Base-by-base conservation (phyloP, 1,140 invertebrate genomes). In the Brachionus paranguensis region DNA sequence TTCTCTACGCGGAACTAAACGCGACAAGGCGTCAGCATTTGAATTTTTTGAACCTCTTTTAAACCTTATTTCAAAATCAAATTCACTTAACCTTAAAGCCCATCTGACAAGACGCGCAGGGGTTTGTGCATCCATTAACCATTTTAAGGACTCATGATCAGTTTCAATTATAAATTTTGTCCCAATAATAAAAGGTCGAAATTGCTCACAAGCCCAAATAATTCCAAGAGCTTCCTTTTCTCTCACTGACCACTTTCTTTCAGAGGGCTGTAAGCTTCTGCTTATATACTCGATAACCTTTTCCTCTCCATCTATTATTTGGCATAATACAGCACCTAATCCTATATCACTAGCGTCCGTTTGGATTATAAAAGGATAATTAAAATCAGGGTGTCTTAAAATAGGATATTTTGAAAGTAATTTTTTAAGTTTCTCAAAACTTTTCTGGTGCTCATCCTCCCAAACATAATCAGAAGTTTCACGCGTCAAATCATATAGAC, bases 21-120 rank as follows among this genome's bases (percentile, higher is more conserved):
- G 27, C 20, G 87, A 88, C 12, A 90, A 81, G 12, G 86, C 86
- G 79, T 89, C 88, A 2, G 88, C 86, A 12, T 88, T 87, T 3
- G 84, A 43, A 76, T 89, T 87, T 5, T 85, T 27, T 12, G 84
- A 85, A 1, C 89, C 89, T 37, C 86, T 87, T 60, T 88, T 86
- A 85, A 91, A 89, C 6, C 85, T 85, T 2, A 91, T 85, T 11
- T 87, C 88, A 85, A 88, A 91, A 41, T 89, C 85, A 86, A 88
- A 90, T 84, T 91, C 89, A 85, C 90, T 89, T 37, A 92, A 84
- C 85, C 88, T 87, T 11, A 91, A 41, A 78, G 88, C 85, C 91
- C 91, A 92, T 12, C 90, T 81, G 0, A 88, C 88, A 27, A 86
- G 41, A n/a, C 84, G 85, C 14, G 72, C 29, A 47, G 41, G 47